phyloP scores from a whole-genome alignment of 2,888 invertebrate genomes.

The Parnassius orleans region DNA sequence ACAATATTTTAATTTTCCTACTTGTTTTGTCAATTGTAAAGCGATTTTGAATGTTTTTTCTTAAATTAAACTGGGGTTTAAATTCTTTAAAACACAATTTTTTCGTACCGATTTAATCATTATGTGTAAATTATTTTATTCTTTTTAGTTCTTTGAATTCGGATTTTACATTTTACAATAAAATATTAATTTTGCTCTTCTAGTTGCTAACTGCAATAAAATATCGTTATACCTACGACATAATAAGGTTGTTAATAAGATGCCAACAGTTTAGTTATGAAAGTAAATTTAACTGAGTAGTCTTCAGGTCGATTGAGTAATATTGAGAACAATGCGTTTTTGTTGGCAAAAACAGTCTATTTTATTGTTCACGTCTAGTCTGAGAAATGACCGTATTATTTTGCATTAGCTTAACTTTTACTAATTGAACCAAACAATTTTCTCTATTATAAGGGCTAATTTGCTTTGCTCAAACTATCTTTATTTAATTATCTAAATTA shows the following conservation, averaged over 20 bases:
- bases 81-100: too few relatives aligned
- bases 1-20: too few relatives aligned
- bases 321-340: slow-evolving; percentile 32
- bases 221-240: too few relatives aligned
- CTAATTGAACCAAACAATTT: not conserved
- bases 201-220: too few relatives aligned
- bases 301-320: slow-evolving; percentile 36
- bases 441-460: not conserved
- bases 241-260: slow-evolving; percentile 1
- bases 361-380: slow-evolving; percentile 30
- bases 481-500: not conserved
- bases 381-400: slow-evolving; percentile 24
- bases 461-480: slow-evolving; percentile 4
- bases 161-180: too few relatives aligned
- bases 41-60: too few relatives aligned
- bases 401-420: slow-evolving; percentile 18
- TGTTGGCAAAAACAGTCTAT: slow-evolving; percentile 29
- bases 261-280: slow-evolving; percentile 23
- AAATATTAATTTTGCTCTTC: too few relatives aligned
- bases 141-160: too few relatives aligned
- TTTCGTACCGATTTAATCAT: too few relatives aligned
- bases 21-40: too few relatives aligned
- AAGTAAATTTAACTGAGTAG: slow-evolving; percentile 31
- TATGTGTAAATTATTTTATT: too few relatives aligned
- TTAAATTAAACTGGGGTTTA: too few relatives aligned